Evolutionary conservation across 2,888 invertebrate genomes (phyloP), one percentile per base, ranked within the genome.

Genomic region (Orthosia gracilis): DNA sequence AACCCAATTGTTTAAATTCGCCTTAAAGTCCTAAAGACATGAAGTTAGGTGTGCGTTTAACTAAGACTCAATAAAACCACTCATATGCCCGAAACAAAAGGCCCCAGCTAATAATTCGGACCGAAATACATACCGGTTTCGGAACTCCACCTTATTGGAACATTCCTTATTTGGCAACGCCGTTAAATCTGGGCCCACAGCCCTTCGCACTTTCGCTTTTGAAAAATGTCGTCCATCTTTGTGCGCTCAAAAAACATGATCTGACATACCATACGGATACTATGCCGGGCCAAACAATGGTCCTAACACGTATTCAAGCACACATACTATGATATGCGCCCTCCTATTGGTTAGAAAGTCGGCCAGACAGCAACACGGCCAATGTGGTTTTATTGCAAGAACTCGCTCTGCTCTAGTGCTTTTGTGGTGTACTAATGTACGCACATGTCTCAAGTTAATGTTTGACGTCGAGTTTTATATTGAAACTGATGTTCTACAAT

Each of bases 331-430:
- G 71, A 49, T 73, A 13, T 45, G 40, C 40, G 79, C 47, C 66
- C 63, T 81, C 84, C 77, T 79, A 92, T 93, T 92, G 92, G 94
- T 83, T 84, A 80, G 85, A 90, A 93, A 91, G 90, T 92, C 91
- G 90, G 87, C 89, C 92, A 89, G 84, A 85, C 85, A 89, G 89
- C 90, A 73, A 89, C 87, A 92, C 92, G 85, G 82, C 85, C 88
- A 83, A 72, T 90, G 89, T 89, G 91, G 92, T 93, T 91, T 91
- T 91, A 90, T 91, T 90, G 91, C 91, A 88, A 91, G 91, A 92
- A 91, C 90, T 90, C 89, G 91, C 91, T 91, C 85, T 89, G 92
- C 91, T 93, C 93, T 91, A 90, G 89, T 91, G 91, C 90, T 91
- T 91, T 92, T 91, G 93, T 90, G 91, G 90, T 90, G 84, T 87